phyloP scores from a whole-genome alignment of 2,888 invertebrate species.

The Lepidonotus clava region DNA sequence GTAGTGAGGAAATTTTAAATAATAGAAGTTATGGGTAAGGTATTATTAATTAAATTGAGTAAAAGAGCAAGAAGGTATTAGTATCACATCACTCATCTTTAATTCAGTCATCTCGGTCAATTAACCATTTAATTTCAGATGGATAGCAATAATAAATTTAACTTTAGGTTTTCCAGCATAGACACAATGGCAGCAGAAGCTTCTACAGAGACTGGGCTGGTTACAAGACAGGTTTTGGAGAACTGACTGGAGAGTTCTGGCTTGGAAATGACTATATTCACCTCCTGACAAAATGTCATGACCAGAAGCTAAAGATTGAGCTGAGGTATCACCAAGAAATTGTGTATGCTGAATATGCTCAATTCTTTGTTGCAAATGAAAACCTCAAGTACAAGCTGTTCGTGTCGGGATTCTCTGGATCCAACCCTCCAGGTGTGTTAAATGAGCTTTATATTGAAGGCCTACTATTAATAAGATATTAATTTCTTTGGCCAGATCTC shows the following conservation, averaged over 20 bases:
- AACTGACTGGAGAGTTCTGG: constrained; percentile 63
- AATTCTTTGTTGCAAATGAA: not conserved
- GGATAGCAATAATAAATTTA: too few species aligned
- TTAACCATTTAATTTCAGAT: too few species aligned
- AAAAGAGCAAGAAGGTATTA: too few species aligned
- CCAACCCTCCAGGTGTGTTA: too few species aligned
- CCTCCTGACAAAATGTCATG: constrained; percentile 63
- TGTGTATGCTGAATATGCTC: constrained; percentile 58
- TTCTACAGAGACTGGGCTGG: constrained; percentile 45
- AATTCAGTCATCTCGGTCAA: too few species aligned
- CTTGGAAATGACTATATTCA: constrained; percentile 64
- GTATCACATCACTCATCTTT: too few species aligned
- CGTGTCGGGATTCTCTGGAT: not conserved
- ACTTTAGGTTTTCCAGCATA: not conserved
- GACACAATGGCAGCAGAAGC: not conserved
- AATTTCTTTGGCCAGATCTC: too few species aligned
- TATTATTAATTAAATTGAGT: too few species aligned
- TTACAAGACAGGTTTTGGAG: constrained; percentile 57
- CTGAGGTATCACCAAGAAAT: constrained; percentile 60
- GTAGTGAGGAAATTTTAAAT: too few species aligned
- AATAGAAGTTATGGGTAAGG: too few species aligned
- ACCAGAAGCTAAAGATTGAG: constrained; percentile 62
- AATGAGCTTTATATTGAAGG: too few species aligned
- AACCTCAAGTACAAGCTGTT: not conserved
- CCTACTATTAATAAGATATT: too few species aligned